phyloP scores from a whole-genome alignment of 2,797 vertebrate genomes.

The Heterohyrax brucei region DNA sequence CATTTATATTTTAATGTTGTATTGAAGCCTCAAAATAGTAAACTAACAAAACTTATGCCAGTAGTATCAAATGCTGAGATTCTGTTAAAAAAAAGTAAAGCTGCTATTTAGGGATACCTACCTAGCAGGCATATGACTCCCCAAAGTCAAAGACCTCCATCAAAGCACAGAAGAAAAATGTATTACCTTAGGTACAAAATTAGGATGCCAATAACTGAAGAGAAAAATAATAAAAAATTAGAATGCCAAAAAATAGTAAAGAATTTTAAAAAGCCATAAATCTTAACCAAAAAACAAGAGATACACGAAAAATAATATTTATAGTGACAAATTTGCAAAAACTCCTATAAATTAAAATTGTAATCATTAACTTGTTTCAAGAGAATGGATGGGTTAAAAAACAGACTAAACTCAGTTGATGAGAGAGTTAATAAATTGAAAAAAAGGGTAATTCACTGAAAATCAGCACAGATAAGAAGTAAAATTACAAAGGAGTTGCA shows the following conservation, averaged over 20 bases:
- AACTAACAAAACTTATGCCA: not conserved
- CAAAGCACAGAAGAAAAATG: not conserved
- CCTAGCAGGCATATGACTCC: not conserved
- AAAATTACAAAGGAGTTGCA: slow-evolving; percentile 26
- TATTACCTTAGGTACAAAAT: not conserved
- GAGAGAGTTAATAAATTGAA: slow-evolving; percentile 28
- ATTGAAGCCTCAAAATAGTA: not conserved
- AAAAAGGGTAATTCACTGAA: slow-evolving; percentile 26
- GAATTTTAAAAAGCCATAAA: not conserved
- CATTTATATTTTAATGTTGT: not conserved
- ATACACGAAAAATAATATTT: not conserved
- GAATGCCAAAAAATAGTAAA: not conserved
- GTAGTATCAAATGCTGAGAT: not conserved
- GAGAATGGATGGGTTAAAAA: not conserved
- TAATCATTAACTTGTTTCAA: not conserved
- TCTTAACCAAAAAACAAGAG: not conserved
- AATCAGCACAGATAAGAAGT: not conserved
- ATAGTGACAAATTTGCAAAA: not conserved
- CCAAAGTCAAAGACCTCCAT: not conserved
- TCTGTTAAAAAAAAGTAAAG: not conserved
- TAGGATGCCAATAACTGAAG: not conserved
- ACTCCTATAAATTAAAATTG: not conserved
- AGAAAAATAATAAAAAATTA: not conserved
- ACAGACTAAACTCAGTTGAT: not conserved
- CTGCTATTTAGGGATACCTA: not conserved